Base-by-base conservation (phyloP, 2,113 vertebrate species). In the Heteronetta atricapilla region DNA sequence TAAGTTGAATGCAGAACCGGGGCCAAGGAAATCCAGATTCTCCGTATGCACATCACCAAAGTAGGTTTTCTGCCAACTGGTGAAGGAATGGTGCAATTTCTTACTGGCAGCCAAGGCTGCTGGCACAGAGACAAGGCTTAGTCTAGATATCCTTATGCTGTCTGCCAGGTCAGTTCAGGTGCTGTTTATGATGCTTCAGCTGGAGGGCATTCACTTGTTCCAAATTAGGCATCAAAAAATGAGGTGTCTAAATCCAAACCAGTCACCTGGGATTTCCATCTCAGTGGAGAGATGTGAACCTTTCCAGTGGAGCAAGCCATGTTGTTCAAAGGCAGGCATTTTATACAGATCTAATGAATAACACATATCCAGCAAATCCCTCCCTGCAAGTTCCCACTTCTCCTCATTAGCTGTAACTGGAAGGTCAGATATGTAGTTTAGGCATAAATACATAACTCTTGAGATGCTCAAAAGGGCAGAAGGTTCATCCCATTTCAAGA, bases 1-100 rank as follows among this genome's bases (percentile, higher is more conserved):
- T 99, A 98, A 97, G 98, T 97, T 58, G 19, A 66, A 29, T 1
- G 3, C 50, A 34, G 62, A 63, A 55, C 38, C 42, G 72, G 7
- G 66, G 44, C 31, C 38, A 44, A 75, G 38, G 38, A 80, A 89
- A 68, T 75, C 38, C 69, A 26, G 26, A 4, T 52, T 86, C 16
- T 38, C 22, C 64, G 12, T 74, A 4, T 22, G 46, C 10, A 20
- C 3, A 21, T 56, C 73, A 66, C 76, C 52, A 31, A 56, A 76
- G 34, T 52, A 68, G 4, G 1, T 69, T 86, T 69, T 33, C 62
- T 78, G 28, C 58, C 38, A 74, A 0, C 25, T 90, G 58, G 2
- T 84, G 28, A 69, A 90, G 60, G 33, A 90, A 15, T 42, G 23
- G 14, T 5, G 6, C 85, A 69, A 13, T 28, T 88, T 86, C 38